Percentiles rank a stretch among this genome's conserved stretches.
Conservation (phyloP, 2,888 invertebrate species). For the Drosophila lutescens region DNA sequence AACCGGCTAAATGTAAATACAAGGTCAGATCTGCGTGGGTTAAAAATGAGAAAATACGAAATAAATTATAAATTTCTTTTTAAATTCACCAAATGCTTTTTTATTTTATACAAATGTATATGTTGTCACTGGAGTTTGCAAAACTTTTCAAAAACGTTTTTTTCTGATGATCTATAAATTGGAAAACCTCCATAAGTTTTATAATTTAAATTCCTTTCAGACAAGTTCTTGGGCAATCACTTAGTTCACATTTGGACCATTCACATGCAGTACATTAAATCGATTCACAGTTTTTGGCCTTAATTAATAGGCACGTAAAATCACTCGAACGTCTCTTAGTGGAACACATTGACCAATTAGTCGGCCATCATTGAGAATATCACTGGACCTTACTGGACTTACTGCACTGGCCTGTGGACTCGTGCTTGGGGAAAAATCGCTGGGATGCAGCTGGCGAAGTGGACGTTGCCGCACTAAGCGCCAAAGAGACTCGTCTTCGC, state of each 20-base stretch:
- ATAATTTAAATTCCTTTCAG: not conserved
- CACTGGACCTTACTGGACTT: slow-evolving; percentile 32
- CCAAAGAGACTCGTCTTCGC: slow-evolving; percentile 78
- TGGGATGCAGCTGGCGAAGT: slow-evolving; percentile 67
- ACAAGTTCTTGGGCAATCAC: slow-evolving; percentile 15
- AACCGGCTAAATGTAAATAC: slow-evolving; percentile 23
- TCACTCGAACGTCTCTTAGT: slow-evolving; percentile 12
- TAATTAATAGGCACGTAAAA: slow-evolving; percentile 20
- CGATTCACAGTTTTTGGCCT: slow-evolving; percentile 7
- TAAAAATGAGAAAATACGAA: not conserved
- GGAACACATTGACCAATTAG: slow-evolving; percentile 11
- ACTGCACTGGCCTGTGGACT: slow-evolving; percentile 51
- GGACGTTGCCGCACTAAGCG: slow-evolving; percentile 81
- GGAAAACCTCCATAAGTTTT: no score
- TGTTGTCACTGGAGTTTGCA: not conserved
- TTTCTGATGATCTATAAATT: not conserved
- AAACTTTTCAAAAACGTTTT: not conserved
- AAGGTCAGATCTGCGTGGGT: slow-evolving; percentile 20
- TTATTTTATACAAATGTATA: not conserved
- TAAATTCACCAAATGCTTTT: not conserved
- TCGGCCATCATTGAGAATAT: slow-evolving; percentile 1
- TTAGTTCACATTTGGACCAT: slow-evolving; percentile 1
- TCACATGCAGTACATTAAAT: slow-evolving; percentile 16
- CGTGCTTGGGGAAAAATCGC: slow-evolving; percentile 33
- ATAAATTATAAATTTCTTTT: not conserved